Evolutionary conservation across 2,113 vertebrate species (phyloP), one percentile per base, ranked within the genome.

Genomic region (Pygoscelis adeliae): DNA sequence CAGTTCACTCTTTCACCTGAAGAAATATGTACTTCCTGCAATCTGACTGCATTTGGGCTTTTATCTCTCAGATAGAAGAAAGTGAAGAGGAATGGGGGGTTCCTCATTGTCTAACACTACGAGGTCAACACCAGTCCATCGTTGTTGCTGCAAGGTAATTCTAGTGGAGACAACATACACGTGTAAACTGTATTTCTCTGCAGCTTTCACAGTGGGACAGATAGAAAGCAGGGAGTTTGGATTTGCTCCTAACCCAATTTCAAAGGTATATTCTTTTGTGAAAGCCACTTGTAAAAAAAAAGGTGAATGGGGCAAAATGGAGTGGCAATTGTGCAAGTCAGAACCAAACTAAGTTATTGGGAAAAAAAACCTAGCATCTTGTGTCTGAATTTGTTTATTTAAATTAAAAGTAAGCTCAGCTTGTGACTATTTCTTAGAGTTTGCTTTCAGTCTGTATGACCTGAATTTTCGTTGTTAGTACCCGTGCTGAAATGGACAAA

Each of bases 71-170:
- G 99, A 98, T 99, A 83, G 98, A 99, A 98, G 99, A 99, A 93
- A 99, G 99, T 36, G 99, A 99, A 93, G 99, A 99, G 6, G 99
- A 99, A 96, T 99, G 99, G 99, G 99, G 99, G 0, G 99, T 99
- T 85, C 99, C 99, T 77, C 98, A 99, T 86, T 99, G 99, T 95
- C 99, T 99, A 87, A 99, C 99, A 1, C 95, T 99, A 74, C 98
- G 98, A 61, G 99, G 99, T 91, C 98, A 99, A 96, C 99, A 98
- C 49, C 99, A 99, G 97, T 99, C 99, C 72, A 98, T 99, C 73
- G 95, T 99, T 47, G 99, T 99, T 84, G 99, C 99, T 49, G 99
- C 99, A 89, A 99, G 99, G 99, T 99, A 98, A 98, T 49, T 40
- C 12, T 38, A 6, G 6, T 38, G 36, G 27, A 71, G 67, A n/a